Base-by-base conservation (phyloP, 2,888 invertebrate genomes). In the Osmoderma eremita region DNA sequence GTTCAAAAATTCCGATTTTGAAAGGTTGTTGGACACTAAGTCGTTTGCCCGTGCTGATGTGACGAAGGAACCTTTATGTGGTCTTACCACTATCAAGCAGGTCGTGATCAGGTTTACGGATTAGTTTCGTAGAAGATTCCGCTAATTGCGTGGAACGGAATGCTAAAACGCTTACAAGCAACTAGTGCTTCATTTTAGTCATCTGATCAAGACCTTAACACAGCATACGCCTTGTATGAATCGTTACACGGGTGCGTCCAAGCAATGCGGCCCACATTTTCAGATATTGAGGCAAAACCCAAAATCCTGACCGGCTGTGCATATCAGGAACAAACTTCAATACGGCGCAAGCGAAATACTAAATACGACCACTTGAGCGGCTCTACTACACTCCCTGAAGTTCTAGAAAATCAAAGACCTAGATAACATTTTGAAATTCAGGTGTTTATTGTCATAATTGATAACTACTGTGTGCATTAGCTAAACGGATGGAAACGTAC, bases 161-260 rank as follows among this genome's bases (percentile, higher is more conserved):
- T 17, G 3, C 17, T 17, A 17, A 17, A 45, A 45, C 17, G 45
- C 17, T 45, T 45, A 8, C 6, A 45, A 17, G 8, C 45, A 45
- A 69, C 71, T 67, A 72, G 68, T 51, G 70, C 69, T 71, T 68
- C 67, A 62, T 62, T 74, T 53, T 70, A 71, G 68, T 72, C 65
- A 41, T 58, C 69, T 68, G 67, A 72, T 69, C 65, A 69, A 71
- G 72, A 73, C 68, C 70, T 68, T 51, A 70, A 69, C 54, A 71
- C 64, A 13, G 13, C 5, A 41, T 41, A n/a, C 41, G 12, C 4
- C 41, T 10, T 41, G 3, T 41, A 41, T 41, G 41, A 41, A 41
- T 41, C 3, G 12, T n/a, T 41, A 41, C 3, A 3, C 41, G 3
- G 12, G 3, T 41, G 3, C 36, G 36, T 41, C 4, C 41, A 41